These are phyloP conservation scores for Panthera tigris DNA, from an alignment of 2,113 vertebrate genomes.

Conservation along the genomic window DNA sequence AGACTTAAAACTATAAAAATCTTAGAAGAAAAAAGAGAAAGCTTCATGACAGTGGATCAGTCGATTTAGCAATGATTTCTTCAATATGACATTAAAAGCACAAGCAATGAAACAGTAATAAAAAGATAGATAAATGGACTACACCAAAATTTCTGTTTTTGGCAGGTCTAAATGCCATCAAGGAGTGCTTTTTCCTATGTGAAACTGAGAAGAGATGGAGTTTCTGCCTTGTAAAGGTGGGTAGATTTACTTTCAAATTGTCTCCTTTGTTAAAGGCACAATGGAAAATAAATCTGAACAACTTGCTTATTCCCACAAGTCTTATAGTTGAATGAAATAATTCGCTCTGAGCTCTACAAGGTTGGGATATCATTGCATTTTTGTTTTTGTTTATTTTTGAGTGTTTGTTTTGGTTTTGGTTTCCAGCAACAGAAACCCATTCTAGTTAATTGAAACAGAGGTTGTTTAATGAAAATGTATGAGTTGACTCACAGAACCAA, in stretches of 20 bases:
- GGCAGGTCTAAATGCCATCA: not conserved
- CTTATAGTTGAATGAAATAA: not conserved
- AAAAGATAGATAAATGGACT: not conserved
- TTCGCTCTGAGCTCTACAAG: not conserved
- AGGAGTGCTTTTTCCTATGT: not conserved
- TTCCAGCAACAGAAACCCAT: not conserved
- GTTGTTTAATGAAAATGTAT: not conserved
- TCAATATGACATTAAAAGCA: conserved; percentile 11
- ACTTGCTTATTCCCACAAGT: not conserved
- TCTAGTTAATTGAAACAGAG: not conserved
- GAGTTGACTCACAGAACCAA: not conserved
- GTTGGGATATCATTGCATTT: not conserved
- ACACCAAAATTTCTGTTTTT: not conserved
- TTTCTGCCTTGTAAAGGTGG: not conserved
- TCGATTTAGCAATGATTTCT: not conserved
- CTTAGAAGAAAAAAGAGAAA: not conserved
- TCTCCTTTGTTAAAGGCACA: not conserved
- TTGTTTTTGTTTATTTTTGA: not conserved
- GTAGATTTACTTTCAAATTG: not conserved
- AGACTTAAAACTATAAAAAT: not conserved
- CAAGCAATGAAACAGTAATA: not conserved
- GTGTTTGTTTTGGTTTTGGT: not conserved
- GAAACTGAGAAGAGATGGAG: not conserved
- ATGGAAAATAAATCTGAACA: not conserved
- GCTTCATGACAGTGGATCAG: not conserved